Conservation (phyloP, 2,888 invertebrate genomes). For the Plutella xylostella region DNA sequence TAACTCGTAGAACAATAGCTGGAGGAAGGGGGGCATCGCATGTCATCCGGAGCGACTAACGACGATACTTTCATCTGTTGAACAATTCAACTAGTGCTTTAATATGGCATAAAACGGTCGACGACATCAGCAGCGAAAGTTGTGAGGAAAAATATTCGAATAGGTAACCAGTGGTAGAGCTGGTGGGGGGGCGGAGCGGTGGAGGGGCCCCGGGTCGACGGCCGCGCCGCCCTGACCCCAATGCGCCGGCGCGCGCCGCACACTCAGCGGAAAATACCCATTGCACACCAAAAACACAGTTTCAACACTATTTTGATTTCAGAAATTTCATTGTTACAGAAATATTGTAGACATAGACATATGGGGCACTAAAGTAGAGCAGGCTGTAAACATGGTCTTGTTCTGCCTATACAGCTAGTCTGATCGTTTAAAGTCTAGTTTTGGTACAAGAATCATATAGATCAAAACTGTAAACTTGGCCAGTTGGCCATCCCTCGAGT, state of each 20-base stretch:
- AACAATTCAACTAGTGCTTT: constrained; percentile 20
- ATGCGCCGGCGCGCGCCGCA: constrained; percentile 67
- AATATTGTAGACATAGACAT: too few species aligned
- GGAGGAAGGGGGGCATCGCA: not conserved
- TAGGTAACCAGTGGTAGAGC: constrained; percentile 28
- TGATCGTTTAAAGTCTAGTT: too few species aligned
- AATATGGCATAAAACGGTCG: constrained; percentile 23
- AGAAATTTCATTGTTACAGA: not conserved
- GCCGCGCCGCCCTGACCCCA: constrained; percentile 68
- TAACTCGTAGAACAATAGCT: constrained; percentile 1
- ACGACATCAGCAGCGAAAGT: constrained; percentile 28
- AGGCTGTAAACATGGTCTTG: too few species aligned
- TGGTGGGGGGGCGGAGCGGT: constrained; percentile 30
- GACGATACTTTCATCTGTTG: constrained; percentile 9
- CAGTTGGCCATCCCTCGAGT: too few species aligned
- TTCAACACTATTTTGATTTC: constrained; percentile 23
- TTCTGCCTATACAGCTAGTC: too few species aligned
- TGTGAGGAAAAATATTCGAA: constrained; percentile 22
- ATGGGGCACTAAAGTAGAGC: too few species aligned
- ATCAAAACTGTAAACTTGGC: too few species aligned
- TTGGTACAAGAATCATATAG: too few species aligned
- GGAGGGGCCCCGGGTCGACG: constrained; percentile 54
- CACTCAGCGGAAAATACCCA: constrained; percentile 62
- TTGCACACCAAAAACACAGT: constrained; percentile 24
- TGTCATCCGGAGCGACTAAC: not conserved